Conservation (phyloP, 2,113 vertebrate genomes). For the Ornithorhynchus anatinus region DNA sequence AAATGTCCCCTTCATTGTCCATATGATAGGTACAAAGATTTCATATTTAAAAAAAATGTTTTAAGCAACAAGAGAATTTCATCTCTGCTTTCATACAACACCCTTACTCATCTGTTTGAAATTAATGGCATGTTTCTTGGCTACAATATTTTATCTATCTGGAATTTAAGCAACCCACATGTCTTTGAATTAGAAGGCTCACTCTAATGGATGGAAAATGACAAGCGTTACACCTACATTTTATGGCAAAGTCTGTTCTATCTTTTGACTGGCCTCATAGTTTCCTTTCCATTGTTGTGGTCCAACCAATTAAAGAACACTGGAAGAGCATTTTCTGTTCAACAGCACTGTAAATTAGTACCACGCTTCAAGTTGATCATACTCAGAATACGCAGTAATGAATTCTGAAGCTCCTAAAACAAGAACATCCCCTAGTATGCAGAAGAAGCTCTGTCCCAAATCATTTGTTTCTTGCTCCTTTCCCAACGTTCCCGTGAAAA, state of each 20-base stretch:
- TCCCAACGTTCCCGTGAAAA: conserved; percentile 7
- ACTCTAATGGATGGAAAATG: not conserved
- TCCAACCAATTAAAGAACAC: not conserved
- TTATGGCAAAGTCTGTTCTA: not conserved
- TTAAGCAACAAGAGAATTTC: no score
- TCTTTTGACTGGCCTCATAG: not conserved
- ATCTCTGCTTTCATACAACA: no score
- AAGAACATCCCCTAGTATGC: not conserved
- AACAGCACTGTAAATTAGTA: not conserved
- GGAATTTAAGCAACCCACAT: no score
- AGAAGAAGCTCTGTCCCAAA: not conserved
- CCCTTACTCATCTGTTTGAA: no score
- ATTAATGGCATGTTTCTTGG: no score
- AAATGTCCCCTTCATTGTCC: no score
- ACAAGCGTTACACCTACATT: not conserved
- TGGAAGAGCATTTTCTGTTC: not conserved
- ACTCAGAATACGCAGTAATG: not conserved
- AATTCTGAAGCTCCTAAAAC: not conserved
- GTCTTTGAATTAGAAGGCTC: not conserved
- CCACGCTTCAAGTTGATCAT: not conserved
- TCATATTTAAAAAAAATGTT: no score
- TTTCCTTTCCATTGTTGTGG: not conserved
- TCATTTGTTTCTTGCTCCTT: not conserved
- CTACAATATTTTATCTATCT: no score
- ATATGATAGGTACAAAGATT: no score